Evolutionary conservation across 2,888 invertebrate genomes (phyloP).

Genomic region (Napeogenes inachia): DNA sequence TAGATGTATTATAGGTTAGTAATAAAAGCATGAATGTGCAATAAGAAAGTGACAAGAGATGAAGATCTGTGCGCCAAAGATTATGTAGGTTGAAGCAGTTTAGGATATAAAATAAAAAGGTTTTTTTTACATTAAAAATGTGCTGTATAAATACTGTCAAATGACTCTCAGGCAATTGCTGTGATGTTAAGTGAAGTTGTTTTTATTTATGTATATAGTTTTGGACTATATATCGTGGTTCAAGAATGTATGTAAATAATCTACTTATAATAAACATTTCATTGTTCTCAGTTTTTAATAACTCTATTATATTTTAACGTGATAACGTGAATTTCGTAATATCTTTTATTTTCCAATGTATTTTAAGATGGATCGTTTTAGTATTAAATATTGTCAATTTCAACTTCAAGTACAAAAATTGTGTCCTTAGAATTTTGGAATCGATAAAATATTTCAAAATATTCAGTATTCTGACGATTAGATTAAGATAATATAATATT

Average conservation of each 20-base stretch:
- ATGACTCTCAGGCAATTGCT: constrained; percentile 74
- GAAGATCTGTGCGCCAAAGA: constrained; percentile 76
- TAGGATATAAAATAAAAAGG: background rate
- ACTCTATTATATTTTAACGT: constrained; percentile 11
- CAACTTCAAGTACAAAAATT: constrained; percentile 48
- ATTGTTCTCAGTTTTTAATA: background rate
- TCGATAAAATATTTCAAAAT: constrained; percentile 11
- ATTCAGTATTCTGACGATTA: constrained; percentile 27
- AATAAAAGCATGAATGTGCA: constrained; percentile 53
- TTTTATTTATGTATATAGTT: constrained; percentile 43
- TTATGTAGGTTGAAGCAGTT: constrained; percentile 38
- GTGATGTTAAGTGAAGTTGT: constrained; percentile 68
- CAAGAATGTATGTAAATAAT: constrained; percentile 17
- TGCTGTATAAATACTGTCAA: constrained; percentile 42
- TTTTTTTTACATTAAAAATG: constrained; percentile 25
- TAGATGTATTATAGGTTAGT: constrained; percentile 30
- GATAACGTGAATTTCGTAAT: constrained; percentile 8
- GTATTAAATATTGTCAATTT: constrained; percentile 22
- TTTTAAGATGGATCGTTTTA: constrained; percentile 5
- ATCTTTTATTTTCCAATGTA: constrained; percentile 7
- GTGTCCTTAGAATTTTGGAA: constrained; percentile 51
- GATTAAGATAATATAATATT: constrained; percentile 19
- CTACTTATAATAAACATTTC: background rate
- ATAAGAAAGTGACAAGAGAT: constrained; percentile 51
- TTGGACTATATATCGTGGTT: constrained; percentile 19